Evolutionary conservation across 2,888 invertebrate genomes (phyloP).

Genomic region (Hyposoter didymator): DNA sequence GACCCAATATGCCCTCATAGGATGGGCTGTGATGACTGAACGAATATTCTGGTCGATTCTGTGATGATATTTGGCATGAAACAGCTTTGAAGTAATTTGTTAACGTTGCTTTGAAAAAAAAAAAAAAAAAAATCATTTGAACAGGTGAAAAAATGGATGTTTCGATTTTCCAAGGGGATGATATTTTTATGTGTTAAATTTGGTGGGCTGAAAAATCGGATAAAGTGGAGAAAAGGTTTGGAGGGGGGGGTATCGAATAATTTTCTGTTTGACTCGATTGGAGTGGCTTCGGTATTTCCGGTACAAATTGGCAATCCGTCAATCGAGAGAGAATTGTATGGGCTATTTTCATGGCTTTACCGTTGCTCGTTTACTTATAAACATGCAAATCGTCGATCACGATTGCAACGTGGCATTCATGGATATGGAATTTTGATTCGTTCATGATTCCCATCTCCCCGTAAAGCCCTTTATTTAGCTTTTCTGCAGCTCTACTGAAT

Average conservation of each 20-base stretch:
- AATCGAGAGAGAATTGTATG: slow-evolving; percentile 70
- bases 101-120: neutral
- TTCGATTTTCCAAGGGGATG: neutral
- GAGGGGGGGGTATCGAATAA: slow-evolving; percentile 22
- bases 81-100: neutral
- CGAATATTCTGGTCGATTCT: neutral
- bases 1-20: too few relatives aligned
- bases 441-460: neutral
- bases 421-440: slow-evolving; percentile 53
- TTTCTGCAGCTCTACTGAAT: slow-evolving; percentile 27
- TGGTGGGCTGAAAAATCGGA: neutral
- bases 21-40: neutral
- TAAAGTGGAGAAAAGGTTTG: neutral
- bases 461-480: neutral
- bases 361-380: slow-evolving; percentile 74
- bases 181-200: neutral
- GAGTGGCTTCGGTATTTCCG: slow-evolving; percentile 66
- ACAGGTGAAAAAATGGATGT: neutral
- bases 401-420: slow-evolving; percentile 46
- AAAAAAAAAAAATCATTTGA: neutral
- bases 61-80: neutral
- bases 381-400: slow-evolving; percentile 76
- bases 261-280: slow-evolving; percentile 72
- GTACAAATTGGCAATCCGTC: slow-evolving; percentile 75
- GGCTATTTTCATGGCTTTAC: slow-evolving; percentile 70